These are phyloP conservation scores for Lutraria lutraria DNA, from an alignment of 2,888 invertebrate genomes.

Conservation along the genomic window DNA sequence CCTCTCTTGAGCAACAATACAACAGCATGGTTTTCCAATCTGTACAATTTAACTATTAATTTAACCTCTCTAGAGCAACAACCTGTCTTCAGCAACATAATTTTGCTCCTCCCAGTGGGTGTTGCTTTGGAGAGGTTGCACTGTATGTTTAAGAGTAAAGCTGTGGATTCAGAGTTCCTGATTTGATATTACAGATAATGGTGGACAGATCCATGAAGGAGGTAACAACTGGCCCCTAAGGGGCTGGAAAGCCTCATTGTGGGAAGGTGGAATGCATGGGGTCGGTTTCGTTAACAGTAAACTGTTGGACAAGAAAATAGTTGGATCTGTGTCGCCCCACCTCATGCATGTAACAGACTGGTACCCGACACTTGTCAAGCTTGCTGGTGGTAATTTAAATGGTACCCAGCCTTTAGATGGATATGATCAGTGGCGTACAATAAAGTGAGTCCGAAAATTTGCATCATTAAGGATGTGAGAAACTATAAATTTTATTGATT, in stretches of 20 bases:
- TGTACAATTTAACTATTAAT: no score
- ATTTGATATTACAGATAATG: constrained; percentile 87
- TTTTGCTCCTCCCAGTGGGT: no score
- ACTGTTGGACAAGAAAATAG: constrained; percentile 70
- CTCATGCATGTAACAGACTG: constrained; percentile 85
- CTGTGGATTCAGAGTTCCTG: no score
- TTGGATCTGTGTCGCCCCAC: constrained; percentile 65
- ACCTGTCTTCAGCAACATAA: no score
- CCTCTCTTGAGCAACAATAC: no score
- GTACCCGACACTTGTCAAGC: constrained; percentile 83
- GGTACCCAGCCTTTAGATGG: constrained; percentile 84
- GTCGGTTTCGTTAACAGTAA: constrained; percentile 83
- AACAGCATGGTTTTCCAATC: no score
- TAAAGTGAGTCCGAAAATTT: constrained; percentile 75
- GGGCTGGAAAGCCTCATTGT: constrained; percentile 85
- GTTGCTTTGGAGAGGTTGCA: no score
- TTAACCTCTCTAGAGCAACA: no score
- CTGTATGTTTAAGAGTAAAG: no score
- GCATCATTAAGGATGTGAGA: no score
- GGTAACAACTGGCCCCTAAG: constrained; percentile 86
- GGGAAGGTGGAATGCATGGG: constrained; percentile 85
- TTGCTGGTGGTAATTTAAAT: constrained; percentile 81
- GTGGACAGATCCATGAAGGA: constrained; percentile 83
- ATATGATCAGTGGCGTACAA: constrained; percentile 82
- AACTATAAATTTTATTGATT: no score